Conservation (phyloP, 2,113 vertebrate genomes). For the Camelus bactrianus region DNA sequence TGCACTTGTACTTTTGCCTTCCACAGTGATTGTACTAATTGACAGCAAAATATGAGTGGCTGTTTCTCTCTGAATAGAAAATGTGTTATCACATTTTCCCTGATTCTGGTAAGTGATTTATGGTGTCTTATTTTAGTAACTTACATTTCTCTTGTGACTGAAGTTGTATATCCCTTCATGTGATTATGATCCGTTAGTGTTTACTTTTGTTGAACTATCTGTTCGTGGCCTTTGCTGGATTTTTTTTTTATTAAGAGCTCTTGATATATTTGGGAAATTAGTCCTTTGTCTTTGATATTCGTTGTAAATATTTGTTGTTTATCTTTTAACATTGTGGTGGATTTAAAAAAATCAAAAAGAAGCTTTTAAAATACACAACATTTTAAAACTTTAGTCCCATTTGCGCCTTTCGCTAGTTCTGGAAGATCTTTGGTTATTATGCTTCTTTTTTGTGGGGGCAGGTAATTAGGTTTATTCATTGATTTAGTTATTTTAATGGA, state of each 20-base stretch:
- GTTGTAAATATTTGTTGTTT: not conserved
- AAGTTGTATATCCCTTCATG: not conserved
- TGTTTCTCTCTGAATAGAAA: not conserved
- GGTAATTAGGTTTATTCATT: no score
- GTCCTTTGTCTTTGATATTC: not conserved
- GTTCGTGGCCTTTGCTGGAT: not conserved
- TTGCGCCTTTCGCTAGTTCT: not conserved
- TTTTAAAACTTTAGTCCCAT: not conserved
- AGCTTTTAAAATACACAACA: not conserved
- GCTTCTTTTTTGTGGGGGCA: not conserved
- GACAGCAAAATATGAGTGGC: not conserved
- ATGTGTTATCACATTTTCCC: not conserved
- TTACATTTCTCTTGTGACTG: not conserved
- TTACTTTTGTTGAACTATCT: not conserved
- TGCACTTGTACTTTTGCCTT: not conserved
- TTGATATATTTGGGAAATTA: not conserved
- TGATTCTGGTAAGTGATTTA: not conserved
- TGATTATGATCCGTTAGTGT: not conserved
- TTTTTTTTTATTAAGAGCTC: not conserved
- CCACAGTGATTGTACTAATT: not conserved
- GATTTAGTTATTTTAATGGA: no score
- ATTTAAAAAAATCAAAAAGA: not conserved
- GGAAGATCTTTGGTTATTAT: not conserved
- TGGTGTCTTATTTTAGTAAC: not conserved
- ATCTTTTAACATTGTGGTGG: not conserved